phyloP scores from a whole-genome alignment of 2,888 invertebrate genomes.

The Polymixis lichenea region DNA sequence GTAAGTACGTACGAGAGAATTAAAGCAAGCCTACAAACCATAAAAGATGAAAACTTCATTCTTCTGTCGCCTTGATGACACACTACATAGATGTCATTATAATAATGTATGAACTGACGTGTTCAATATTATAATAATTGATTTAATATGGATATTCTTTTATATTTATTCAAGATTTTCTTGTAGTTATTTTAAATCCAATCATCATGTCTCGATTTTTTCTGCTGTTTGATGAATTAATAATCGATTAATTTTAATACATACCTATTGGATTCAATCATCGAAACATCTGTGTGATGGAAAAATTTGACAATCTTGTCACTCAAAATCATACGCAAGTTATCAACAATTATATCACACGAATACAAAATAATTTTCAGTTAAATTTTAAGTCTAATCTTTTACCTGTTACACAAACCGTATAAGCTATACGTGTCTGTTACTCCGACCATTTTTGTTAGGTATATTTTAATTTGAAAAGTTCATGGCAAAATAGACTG shows the following conservation, averaged over 20 bases:
- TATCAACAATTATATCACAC: background rate
- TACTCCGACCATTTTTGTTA: conserved; percentile 4
- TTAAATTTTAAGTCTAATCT: background rate
- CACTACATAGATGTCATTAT: background rate
- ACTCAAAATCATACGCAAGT: background rate
- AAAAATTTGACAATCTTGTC: background rate
- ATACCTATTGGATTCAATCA: conserved; percentile 9
- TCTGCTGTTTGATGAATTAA: conserved; percentile 14
- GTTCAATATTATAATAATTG: conserved; percentile 9
- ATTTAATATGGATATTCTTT: conserved; percentile 5
- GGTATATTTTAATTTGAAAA: conserved; percentile 45
- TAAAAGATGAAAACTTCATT: background rate
- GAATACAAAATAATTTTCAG: background rate
- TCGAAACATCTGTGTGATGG: background rate
- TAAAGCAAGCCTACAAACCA: background rate
- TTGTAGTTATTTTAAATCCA: conserved; percentile 5
- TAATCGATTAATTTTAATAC: conserved; percentile 25
- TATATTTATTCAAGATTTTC: conserved; percentile 14
- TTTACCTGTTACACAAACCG: background rate
- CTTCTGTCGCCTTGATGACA: background rate
- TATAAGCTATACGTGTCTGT: background rate
- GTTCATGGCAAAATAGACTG: conserved; percentile 57
- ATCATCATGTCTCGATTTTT: conserved; percentile 6
- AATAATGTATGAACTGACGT: background rate
- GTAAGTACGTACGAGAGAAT: background rate